Conservation (phyloP, 2,113 vertebrate genomes). For the Xyliphius kryptos region DNA sequence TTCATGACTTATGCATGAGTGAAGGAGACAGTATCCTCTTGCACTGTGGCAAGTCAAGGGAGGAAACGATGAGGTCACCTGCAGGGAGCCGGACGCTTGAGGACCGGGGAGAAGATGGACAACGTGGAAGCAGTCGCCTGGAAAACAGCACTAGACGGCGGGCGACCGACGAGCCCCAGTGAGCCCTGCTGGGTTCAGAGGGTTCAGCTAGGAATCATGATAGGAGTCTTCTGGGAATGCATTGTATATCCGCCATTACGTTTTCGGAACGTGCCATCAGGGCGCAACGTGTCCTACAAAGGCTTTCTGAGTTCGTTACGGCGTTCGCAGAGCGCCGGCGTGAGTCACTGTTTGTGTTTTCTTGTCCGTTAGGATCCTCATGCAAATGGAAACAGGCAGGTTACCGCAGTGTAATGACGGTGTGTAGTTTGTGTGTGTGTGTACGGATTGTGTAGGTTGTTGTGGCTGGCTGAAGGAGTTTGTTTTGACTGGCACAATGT, state of each 20-base stretch:
- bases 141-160: conserved; percentile 17
- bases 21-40: conserved; percentile 62
- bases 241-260: too few species aligned
- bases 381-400: conserved; percentile 29
- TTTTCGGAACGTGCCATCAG: too few species aligned
- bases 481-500: conserved; percentile 61
- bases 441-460: conserved; percentile 53
- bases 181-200: conserved; percentile 1
- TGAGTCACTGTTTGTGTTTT: conserved; percentile 31
- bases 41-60: conserved; percentile 49
- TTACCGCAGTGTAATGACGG: conserved; percentile 17
- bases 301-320: not conserved
- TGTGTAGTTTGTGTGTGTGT: conserved; percentile 33
- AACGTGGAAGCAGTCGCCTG: conserved; percentile 7
- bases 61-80: conserved; percentile 39
- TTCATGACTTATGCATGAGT: conserved; percentile 70
- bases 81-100: not conserved
- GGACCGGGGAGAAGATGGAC: conserved; percentile 32
- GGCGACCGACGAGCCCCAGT: conserved; percentile 21
- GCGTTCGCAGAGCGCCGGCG: not conserved
- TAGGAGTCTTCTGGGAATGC: not conserved
- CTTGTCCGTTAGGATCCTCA: conserved; percentile 3
- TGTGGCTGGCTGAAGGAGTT: conserved; percentile 54
- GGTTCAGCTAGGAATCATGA: conserved; percentile 17
- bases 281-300: too few species aligned